Conservation (phyloP, 2,113 vertebrate genomes). For the Cebus imitator region DNA sequence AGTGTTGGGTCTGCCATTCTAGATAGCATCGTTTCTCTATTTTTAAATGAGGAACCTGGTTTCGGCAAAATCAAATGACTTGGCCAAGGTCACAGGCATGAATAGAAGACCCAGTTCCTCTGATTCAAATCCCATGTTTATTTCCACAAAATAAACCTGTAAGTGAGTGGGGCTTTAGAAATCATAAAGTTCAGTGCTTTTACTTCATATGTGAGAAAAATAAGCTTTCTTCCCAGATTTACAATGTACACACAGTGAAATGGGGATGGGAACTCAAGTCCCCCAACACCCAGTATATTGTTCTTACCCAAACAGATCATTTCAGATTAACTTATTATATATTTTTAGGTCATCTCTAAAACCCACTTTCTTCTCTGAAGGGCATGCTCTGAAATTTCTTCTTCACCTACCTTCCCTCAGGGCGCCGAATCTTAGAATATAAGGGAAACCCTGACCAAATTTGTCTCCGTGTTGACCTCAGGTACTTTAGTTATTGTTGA, state of each 20-base stretch:
- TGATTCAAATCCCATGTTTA: not conserved
- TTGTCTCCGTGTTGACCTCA: not conserved
- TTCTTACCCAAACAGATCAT: not conserved
- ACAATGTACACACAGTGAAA: not conserved
- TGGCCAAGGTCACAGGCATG: not conserved
- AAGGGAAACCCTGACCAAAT: not conserved
- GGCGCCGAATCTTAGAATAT: not conserved
- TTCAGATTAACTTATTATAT: not conserved
- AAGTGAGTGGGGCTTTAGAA: not conserved
- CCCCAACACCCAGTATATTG: not conserved
- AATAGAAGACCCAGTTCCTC: not conserved
- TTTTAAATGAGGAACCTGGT: not conserved
- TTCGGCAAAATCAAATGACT: not conserved
- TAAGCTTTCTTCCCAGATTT: not conserved
- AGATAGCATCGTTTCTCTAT: not conserved
- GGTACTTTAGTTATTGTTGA: not conserved
- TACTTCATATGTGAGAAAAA: conserved; percentile 24
- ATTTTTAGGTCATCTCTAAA: not conserved
- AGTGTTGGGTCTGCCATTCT: not conserved
- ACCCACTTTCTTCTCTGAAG: not conserved
- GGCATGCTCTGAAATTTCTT: not conserved
- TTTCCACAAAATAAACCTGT: not conserved
- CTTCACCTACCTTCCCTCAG: not conserved
- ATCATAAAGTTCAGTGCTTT: not conserved
- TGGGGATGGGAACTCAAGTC: not conserved